Base-by-base conservation (phyloP, 2,797 vertebrate genomes). In the Rhinatrema bivittatum region DNA sequence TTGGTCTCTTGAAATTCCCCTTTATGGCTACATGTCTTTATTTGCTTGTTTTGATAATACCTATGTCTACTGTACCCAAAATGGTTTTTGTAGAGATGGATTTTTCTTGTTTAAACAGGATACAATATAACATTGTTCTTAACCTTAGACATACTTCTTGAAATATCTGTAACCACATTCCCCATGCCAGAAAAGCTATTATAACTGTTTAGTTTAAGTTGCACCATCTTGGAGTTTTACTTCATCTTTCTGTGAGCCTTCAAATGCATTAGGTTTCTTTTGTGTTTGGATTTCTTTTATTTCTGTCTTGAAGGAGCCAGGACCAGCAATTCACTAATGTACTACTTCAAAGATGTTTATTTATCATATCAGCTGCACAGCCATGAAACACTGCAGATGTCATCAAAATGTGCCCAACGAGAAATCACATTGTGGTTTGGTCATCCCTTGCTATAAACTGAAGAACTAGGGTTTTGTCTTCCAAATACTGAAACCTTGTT, bases 221-320 rank as follows among this genome's bases (percentile, higher is more conserved):
- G 5, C 36, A n/a, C n/a, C n/a, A n/a, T n/a, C 16, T 19, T 16
- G 27, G 25, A 26, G 22, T 17, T 27, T 25, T 42, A 36, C 15
- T 30, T 13, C 23, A 14, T 41, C 36, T 47, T 24, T 32, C 9
- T 16, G 16, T 11, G 24, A 5, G 7, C n/a, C 16, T n/a, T 20
- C 14, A 36, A 36, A 19, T 29, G 18, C 6, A 29, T 15, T 46
- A 62, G 39, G 57, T 47, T 43, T 34, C 56, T 53, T 58, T 53
- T 62, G 56, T 62, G 62, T 70, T 66, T 57, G 59, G 51, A 37
- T 45, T 72, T 62, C 70, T 65, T 61, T 39, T 57, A 53, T 34
- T 56, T 53, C 44, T 35, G 41, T 29, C 50, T 52, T 52, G 38
- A 60, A 60, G 55, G 28, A 54, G 43, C 61, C 61, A 59, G 38